Conservation (phyloP, 2,888 invertebrate species). For the Drosophila sordidula region DNA sequence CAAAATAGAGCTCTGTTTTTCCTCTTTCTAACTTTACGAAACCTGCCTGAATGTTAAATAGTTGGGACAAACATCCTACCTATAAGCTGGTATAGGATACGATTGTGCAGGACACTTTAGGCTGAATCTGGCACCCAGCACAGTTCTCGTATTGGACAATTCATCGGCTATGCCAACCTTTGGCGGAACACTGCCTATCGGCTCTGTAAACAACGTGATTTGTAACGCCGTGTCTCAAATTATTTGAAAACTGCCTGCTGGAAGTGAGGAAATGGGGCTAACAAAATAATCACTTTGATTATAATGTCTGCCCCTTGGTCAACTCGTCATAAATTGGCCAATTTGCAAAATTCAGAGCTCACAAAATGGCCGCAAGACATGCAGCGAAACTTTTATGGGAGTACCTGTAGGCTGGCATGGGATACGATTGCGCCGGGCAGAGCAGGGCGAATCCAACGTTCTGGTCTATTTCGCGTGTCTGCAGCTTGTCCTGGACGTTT, state of each 20-base stretch:
- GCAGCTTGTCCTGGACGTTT: conserved; percentile 88
- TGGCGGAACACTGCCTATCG: conserved; percentile 87
- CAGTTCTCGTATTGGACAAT: conserved; percentile 74
- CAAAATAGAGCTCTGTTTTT: background rate
- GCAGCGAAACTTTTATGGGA: conserved; percentile 22
- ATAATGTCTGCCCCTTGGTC: conserved; percentile 21
- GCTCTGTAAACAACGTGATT: conserved; percentile 81
- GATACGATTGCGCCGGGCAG: conserved; percentile 92
- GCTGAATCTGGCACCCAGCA: conserved; percentile 86
- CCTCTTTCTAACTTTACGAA: background rate
- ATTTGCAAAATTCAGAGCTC: conserved; percentile 40
- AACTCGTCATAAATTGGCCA: conserved; percentile 45
- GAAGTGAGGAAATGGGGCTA: conserved; percentile 29
- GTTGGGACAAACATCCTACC: conserved; percentile 85
- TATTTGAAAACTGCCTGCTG: conserved; percentile 52
- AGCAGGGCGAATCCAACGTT: conserved; percentile 87
- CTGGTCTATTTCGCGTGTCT: conserved; percentile 86
- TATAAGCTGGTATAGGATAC: conserved; percentile 90
- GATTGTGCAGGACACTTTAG: conserved; percentile 91
- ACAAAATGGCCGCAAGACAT: conserved; percentile 34
- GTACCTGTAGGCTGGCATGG: conserved; percentile 90
- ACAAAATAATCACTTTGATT: conserved; percentile 55
- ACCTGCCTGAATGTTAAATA: conserved; percentile 44
- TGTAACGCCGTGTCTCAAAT: conserved; percentile 5
- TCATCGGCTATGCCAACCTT: conserved; percentile 87